Conservation (phyloP, 92 coral and sea anemone genomes). For the Blastomussa wellsi region DNA sequence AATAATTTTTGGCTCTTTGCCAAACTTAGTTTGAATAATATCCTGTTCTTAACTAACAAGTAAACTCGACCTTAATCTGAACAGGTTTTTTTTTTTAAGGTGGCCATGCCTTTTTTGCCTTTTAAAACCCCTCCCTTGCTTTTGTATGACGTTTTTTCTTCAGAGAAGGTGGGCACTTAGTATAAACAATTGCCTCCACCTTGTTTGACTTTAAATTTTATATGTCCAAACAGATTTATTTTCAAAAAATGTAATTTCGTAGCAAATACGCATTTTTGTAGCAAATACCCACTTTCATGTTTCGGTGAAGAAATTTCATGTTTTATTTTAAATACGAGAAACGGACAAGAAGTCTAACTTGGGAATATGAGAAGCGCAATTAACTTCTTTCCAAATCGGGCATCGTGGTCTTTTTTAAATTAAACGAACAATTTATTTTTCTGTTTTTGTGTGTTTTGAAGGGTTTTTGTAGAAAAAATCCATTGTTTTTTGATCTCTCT, state of each 20-base stretch:
- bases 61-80: constrained; percentile 8
- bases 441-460: constrained; percentile 4
- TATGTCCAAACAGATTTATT: neutral
- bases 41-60: neutral
- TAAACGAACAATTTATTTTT: neutral
- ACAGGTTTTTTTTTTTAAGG: neutral
- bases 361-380: neutral
- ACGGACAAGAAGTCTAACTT: neutral
- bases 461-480: neutral
- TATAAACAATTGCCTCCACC: constrained; percentile 7
- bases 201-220: neutral
- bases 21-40: too few relatives aligned
- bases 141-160: neutral
- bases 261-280: neutral
- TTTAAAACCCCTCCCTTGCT: neutral
- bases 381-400: neutral
- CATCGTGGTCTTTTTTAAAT: neutral
- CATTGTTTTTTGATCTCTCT: neutral
- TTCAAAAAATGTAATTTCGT: constrained; percentile 2
- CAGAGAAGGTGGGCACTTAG: neutral
- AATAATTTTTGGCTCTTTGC: neutral
- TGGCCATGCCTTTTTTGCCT: neutral
- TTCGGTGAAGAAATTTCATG: neutral
- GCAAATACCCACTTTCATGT: constrained; percentile 7
- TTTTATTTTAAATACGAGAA: neutral